phyloP scores from a whole-genome alignment of 2,113 vertebrate genomes.

The Anguilla rostrata region DNA sequence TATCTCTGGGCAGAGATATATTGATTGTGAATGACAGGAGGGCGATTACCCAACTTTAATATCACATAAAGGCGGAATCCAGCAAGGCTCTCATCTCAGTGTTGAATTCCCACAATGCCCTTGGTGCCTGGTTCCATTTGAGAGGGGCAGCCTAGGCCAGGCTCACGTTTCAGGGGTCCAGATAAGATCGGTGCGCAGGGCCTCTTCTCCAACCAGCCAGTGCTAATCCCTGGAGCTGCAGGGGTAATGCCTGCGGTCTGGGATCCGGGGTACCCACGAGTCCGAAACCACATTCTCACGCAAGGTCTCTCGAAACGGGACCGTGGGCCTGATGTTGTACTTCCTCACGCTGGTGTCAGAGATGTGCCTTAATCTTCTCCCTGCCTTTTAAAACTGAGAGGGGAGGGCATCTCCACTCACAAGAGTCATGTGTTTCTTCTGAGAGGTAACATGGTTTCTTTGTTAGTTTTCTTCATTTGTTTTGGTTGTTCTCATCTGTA shows the following conservation, averaged over 20 bases:
- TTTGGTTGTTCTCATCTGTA: neutral
- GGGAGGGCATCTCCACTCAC: constrained; percentile 7
- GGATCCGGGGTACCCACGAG: constrained; percentile 37
- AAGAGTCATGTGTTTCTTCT: neutral
- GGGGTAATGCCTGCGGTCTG: constrained; percentile 26
- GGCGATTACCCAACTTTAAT: neutral
- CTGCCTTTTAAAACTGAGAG: neutral
- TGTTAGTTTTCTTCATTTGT: neutral
- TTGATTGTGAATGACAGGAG: constrained; percentile 12
- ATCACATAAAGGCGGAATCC: neutral
- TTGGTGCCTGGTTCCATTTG: constrained; percentile 46
- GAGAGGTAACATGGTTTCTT: neutral
- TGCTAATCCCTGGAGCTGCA: constrained; percentile 41
- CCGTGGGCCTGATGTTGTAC: constrained; percentile 50
- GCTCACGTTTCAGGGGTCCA: constrained; percentile 55
- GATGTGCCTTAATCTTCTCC: constrained; percentile 7
- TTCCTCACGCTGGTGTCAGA: constrained; percentile 41
- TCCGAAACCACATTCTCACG: constrained; percentile 51
- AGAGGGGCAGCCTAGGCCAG: constrained; percentile 40
- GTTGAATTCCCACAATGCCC: constrained; percentile 47
- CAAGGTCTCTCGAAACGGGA: constrained; percentile 49
- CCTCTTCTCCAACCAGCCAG: constrained; percentile 49
- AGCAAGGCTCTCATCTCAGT: constrained; percentile 22
- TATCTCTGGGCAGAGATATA: constrained; percentile 2
- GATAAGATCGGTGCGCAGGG: constrained; percentile 63